Percentiles rank a stretch among this genome's conserved stretches.
Conservation (phyloP, 2,888 invertebrate genomes). For the Byasa hedistus region DNA sequence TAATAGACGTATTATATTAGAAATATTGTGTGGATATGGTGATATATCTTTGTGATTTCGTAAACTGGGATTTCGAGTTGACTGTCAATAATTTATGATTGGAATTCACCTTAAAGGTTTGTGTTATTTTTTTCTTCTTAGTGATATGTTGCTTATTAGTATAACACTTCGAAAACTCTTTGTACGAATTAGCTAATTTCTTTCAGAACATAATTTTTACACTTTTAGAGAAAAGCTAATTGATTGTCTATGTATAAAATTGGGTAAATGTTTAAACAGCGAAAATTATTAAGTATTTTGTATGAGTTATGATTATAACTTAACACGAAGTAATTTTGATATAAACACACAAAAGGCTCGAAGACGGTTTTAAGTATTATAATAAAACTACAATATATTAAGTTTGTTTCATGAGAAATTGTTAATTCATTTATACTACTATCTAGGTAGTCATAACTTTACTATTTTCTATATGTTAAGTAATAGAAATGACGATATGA, state of each 20-base stretch:
- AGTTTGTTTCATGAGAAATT: neutral
- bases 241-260: too few relatives aligned
- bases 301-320: neutral
- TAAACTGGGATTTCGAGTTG: conserved; percentile 42
- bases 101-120: conserved; percentile 36
- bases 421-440: neutral
- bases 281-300: neutral
- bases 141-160: conserved; percentile 18
- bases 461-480: neutral
- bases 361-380: too few relatives aligned
- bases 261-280: too few relatives aligned
- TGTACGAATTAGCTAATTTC: neutral
- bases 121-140: conserved; percentile 27
- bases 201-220: too few relatives aligned
- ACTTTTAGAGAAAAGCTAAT: too few relatives aligned
- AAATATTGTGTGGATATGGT: conserved; percentile 41
- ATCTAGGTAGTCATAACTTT: neutral
- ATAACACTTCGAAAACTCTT: neutral
- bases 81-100: conserved; percentile 40
- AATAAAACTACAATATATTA: neutral
- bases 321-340: neutral
- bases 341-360: neutral
- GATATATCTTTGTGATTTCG: conserved; percentile 41
- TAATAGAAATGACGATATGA: neutral
- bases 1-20: conserved; percentile 29